phyloP scores from a whole-genome alignment of 1,140 invertebrate species.

The Brachionus plicatilis region DNA sequence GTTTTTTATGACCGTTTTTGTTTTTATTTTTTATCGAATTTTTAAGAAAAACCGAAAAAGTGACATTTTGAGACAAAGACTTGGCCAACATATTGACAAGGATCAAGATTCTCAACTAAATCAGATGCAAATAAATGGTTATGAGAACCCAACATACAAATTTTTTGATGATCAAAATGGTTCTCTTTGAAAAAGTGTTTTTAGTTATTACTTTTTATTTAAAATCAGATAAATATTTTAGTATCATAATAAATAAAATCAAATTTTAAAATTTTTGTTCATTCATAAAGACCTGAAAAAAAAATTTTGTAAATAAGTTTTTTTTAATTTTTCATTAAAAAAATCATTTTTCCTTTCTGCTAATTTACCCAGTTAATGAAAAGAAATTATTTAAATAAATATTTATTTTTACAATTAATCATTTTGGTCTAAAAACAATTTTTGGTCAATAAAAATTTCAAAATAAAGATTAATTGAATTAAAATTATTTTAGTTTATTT shows the following conservation, averaged over 20 bases:
- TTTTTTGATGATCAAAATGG: slow-evolving; percentile 32
- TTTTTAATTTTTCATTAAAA: too few relatives aligned
- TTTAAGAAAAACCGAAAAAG: neutral
- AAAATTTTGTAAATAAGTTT: neutral
- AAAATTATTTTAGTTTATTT: too few relatives aligned
- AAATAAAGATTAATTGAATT: too few relatives aligned
- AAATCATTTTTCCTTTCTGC: too few relatives aligned
- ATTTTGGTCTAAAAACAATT: too few relatives aligned
- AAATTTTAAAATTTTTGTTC: neutral
- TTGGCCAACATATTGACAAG: neutral
- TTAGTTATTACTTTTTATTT: neutral
- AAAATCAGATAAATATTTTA: neutral
- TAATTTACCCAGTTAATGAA: too few relatives aligned
- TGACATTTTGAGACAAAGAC: neutral
- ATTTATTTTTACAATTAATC: too few relatives aligned
- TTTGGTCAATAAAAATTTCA: too few relatives aligned
- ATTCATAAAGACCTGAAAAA: too few relatives aligned
- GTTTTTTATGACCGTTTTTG: neutral
- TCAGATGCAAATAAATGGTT: slow-evolving; percentile 26
- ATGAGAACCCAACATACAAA: slow-evolving; percentile 32
- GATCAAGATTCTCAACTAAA: slow-evolving; percentile 5
- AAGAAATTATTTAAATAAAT: too few relatives aligned
- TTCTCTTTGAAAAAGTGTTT: neutral
- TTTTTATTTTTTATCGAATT: neutral
- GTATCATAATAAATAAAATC: neutral